Base-by-base conservation (phyloP, 1,140 invertebrate species). In the Mamestra configurata region DNA sequence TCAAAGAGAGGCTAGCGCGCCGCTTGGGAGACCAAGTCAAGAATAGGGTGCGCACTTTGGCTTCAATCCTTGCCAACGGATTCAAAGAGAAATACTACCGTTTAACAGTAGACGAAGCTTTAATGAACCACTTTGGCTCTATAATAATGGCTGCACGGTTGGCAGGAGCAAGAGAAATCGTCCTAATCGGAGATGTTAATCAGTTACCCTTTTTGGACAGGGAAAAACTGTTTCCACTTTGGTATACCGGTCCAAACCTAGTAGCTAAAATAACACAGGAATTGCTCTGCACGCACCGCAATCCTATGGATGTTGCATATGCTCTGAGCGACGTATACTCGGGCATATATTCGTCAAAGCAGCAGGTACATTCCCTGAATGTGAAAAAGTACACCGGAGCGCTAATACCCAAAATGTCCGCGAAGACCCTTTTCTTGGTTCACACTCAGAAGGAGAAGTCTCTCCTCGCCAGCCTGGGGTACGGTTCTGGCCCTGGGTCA, bases 61-160 rank as follows among this genome's bases (percentile, higher is more conserved):
- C 79, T 8, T 83, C 82, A 4, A 22, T 84, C 0, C 22, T 84
- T 4, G 78, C 53, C 15, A 85, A 86, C 49, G 85, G 80, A 0
- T 35, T 77, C n/a, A 83, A 68, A 20, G 43, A 75, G n/a, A 10
- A 11, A 0, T 35, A 71, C 57, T 24, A 35, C 0, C 70, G 84
- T 1, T 24, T 81, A 1, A 43, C 77, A 1, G 61, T 40, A 1
- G 43, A 49, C 43, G 80, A 86, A 57, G 84, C 83, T 4, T 73
- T 86, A 7, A 86, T 85, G 83, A 88, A 82, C 59, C 84, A 89
- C 55, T 86, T 87, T 51, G 83, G 84, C 1, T 64, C 86, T n/a
- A 83, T 84, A 46, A 68, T 86, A 5, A 82, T 86, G 77, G 77
- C 80, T 0, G 20, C 43, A 0, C 73, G 27, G 1, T 10, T 85